Evolutionary conservation across 2,888 invertebrate species (phyloP).

Genomic region (Lutraria lutraria): DNA sequence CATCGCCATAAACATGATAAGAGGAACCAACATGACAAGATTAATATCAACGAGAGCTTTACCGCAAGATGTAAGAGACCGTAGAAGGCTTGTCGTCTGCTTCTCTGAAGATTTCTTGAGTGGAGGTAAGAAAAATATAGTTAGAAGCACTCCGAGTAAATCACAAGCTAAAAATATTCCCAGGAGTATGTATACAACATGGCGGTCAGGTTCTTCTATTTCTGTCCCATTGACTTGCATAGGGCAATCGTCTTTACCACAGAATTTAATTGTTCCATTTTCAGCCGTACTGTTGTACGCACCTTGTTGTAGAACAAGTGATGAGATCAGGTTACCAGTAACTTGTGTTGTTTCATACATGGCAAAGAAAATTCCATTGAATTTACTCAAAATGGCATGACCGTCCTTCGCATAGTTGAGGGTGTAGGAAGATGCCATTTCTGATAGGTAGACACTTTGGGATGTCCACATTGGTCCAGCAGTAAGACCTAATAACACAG

Average conservation of each 20-base stretch:
- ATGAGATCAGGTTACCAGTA: conserved; percentile 83
- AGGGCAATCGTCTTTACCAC: conserved; percentile 79
- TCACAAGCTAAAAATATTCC: conserved; percentile 79
- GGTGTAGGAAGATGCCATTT: conserved; percentile 79
- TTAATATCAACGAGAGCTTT: conserved; percentile 70
- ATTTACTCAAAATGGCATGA: conserved; percentile 78
- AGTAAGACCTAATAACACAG: conserved; percentile 80
- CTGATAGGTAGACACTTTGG: conserved; percentile 83
- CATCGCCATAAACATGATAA: conserved; percentile 82
- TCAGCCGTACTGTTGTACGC: conserved; percentile 48
- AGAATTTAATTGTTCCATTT: conserved; percentile 51
- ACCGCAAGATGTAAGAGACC: conserved; percentile 73
- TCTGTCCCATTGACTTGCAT: conserved; percentile 56
- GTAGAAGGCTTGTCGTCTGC: conserved; percentile 53
- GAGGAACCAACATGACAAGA: conserved; percentile 81
- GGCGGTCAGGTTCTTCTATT: conserved; percentile 73
- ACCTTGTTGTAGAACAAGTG: conserved; percentile 78
- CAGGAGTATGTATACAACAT: conserved; percentile 79
- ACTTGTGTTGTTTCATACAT: conserved; percentile 83
- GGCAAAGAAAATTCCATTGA: conserved; percentile 83
- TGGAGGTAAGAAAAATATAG: conserved; percentile 75
- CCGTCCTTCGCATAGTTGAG: conserved; percentile 70
- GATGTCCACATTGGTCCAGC: conserved; percentile 84
- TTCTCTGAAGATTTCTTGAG: conserved; percentile 62
- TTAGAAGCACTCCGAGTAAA: conserved; percentile 77